Evolutionary conservation across 2,888 invertebrate species (phyloP), one percentile per base, ranked within the genome.

Genomic region (Polymixis flavicincta): DNA sequence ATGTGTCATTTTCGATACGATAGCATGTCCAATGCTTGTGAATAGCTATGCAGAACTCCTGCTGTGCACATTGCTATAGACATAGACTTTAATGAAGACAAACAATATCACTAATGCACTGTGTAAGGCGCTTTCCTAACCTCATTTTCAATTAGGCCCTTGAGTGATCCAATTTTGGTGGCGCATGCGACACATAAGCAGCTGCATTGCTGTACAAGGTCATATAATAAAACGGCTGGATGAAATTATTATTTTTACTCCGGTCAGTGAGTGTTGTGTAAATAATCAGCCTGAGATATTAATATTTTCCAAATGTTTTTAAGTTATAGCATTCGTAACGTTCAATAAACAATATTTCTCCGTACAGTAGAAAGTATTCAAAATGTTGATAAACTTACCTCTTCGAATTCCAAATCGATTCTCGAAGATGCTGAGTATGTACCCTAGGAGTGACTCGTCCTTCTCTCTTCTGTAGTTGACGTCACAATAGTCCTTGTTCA

Each of bases 341-440:
- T 32, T 32, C 45, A 14, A n/a, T 22, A 65, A 55, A 32, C 17
- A n/a, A 66, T 9, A 0, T 9, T 28, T 57, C n/a, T 54, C 17
- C 28, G 25, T 28, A 9, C 28, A 14, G 55, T 17, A 55, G n/a
- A 25, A 25, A 14, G 59, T 28, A 19, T 57, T 19, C 9, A 28
- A 9, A 28, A 57, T 19, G 4, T 57, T 55, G 19, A 2, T 25
- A 11, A 22, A 11, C 90, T 85, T 74, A 95, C 96, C 96, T 91
- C 93, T 89, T 87, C 92, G 90, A 7, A 92, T 90, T 2, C 95
- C 94, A 61, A 96, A 95, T 32, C 92, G 89, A n/a, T 87, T 93
- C 83, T 96, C 96, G 72, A 96, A 94, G 57, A 96, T 92, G 82
- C 92, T 95, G 92, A 95, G 91, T 76, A 96, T 95, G 81, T 93